These are phyloP conservation scores for Phrynocephalus guinanensis DNA, from an alignment of 2,797 vertebrate genomes.

Conservation along the genomic window DNA sequence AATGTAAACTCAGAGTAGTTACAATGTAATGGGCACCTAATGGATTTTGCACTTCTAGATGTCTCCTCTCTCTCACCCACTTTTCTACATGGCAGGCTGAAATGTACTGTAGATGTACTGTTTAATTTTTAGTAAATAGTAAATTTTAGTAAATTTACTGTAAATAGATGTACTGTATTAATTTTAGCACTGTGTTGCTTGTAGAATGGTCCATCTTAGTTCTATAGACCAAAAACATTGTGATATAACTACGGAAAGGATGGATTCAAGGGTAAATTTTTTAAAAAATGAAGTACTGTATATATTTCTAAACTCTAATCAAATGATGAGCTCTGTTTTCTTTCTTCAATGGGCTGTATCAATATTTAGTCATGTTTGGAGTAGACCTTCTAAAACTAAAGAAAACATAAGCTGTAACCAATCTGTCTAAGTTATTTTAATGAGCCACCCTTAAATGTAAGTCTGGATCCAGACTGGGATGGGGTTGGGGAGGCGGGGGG, in stretches of 20 bases:
- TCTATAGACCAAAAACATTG: background rate
- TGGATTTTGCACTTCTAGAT: background rate
- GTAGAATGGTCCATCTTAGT: background rate
- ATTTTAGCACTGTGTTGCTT: background rate
- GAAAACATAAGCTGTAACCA: background rate
- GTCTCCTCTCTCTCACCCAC: background rate
- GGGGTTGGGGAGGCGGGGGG: background rate
- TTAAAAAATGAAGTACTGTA: too few relatives aligned
- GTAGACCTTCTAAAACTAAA: background rate
- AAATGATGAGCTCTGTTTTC: background rate
- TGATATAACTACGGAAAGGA: background rate
- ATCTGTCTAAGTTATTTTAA: background rate
- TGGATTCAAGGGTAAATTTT: background rate
- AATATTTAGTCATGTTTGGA: background rate
- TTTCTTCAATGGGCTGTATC: background rate
- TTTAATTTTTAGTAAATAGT: too few relatives aligned
- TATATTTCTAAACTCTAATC: background rate
- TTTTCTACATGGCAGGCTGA: background rate
- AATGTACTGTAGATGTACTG: background rate
- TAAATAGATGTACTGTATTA: background rate
- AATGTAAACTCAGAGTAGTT: background rate
- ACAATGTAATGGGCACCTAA: background rate
- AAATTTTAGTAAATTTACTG: too few relatives aligned
- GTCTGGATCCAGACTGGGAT: background rate
- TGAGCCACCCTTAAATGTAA: background rate